Evolutionary conservation across 2,797 vertebrate genomes (phyloP), one percentile per base, ranked within the genome.

Genomic region (Bradypodion ventrale): DNA sequence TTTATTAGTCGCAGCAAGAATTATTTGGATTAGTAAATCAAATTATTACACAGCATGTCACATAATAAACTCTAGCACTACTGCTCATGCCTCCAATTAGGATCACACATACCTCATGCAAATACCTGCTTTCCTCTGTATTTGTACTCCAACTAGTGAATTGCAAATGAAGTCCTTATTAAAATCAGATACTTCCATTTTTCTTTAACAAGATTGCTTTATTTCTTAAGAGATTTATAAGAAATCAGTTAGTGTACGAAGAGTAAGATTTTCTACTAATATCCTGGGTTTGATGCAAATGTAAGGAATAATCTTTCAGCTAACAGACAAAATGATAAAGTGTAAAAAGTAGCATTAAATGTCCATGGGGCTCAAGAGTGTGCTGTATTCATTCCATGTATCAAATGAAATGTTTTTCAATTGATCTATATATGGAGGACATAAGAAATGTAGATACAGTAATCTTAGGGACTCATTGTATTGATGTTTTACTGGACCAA

Each of bases 301-400:
- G 95, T 95, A 90, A 93, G 85, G 86, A 94, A 94, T 91, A 94
- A 92, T 95, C 93, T 93, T 91, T 94, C 75, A 90, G 92, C 92
- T 95, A 91, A 92, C 92, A 92, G 88, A 92, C 90, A 90, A 94
- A 95, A 95, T 87, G 9, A 91, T 89, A 87, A 93, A 91, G 69
- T 81, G 93, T 92, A 90, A 95, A 94, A 93, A 75, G 66, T 75
- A 90, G 69, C 75, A 87, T 94, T 94, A 93, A 87, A 84, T 91
- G 49, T 91, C 91, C 81, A 86, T 83, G 2, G 83, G 85, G 90
- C 85, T 19, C n/a, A 19, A 87, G 83, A 85, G 78, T 65, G 40
- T 70, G 42, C 79, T 29, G 89, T 19, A 87, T 60, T 25, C 40
- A 85, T 75, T 13, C 93, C 75, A 46, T 93, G 77, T 59, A 83